Base-by-base conservation (phyloP, 2,797 vertebrate genomes). In the Anguilla pacifica region DNA sequence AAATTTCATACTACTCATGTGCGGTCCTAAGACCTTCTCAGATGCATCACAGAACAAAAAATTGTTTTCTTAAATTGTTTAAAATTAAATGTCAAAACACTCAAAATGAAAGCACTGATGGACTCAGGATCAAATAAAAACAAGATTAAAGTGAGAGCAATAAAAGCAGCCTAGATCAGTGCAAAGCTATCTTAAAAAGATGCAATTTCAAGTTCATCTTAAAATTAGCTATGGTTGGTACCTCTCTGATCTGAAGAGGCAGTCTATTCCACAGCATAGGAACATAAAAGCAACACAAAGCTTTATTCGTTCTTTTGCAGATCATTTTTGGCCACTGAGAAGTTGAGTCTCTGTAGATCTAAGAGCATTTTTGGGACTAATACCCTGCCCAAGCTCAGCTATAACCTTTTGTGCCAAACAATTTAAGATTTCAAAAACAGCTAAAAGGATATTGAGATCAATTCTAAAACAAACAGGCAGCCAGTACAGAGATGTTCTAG, bases 251-350 rank as follows among this genome's bases (percentile, higher is more conserved):
- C 3, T 25, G 7, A n/a, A n/a, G n/a, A 67, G 61, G 61, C n/a
- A 25, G n/a, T n/a, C 19, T n/a, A 64, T 64, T 25, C 61, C 61
- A 17, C 51, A 5, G 61, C n/a, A 6, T n/a, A 5, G 25, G 61
- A 67, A n/a, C 61, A 67, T 67, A n/a, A 67, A 67, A 67, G 61
- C 61, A 61, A 67, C 61, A 67, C n/a, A 25, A 67, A 67, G 61
- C 7, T 25, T 17, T 17, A 22, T 61, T 61, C 6, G 15, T 61
- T 61, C 59, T 61, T n/a, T 67, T 67, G 61, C 9, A 25, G 61
- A 25, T 67, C 7, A 67, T n/a, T 9, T 67, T 7, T 67, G 19
- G n/a, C 7, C 61, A 7, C 61, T 67, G 61, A 57, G 15, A 57
- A 57, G 55, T 57, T 57, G 11, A 57, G 11, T 57, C 51, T 57